Evolutionary conservation across 2,888 invertebrate species (phyloP).

Genomic region (Hirudinaria manillensis): DNA sequence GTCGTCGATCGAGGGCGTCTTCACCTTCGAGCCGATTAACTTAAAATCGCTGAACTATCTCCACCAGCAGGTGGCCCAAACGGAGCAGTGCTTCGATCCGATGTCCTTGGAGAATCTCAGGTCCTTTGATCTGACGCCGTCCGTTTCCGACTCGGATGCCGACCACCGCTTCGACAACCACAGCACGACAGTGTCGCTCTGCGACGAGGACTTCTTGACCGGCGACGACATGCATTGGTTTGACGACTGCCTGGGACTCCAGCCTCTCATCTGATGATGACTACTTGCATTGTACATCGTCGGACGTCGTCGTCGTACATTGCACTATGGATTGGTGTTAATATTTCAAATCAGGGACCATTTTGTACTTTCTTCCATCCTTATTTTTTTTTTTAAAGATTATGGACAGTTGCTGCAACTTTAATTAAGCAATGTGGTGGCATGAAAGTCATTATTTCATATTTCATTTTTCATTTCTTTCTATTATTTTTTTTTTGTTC

Average conservation of each 20-base stretch:
- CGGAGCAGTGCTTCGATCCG: slow-evolving; percentile 4
- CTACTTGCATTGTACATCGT: background rate
- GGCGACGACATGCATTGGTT: background rate
- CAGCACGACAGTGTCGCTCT: slow-evolving; percentile 1
- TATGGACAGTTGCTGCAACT: background rate
- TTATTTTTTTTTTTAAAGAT: background rate
- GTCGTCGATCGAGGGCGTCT: background rate
- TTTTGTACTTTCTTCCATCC: background rate
- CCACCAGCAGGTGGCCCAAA: background rate
- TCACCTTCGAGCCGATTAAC: background rate
- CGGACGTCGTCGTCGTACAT: background rate
- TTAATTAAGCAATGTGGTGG: slow-evolving; percentile 9
- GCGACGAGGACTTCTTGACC: background rate
- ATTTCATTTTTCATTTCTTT: no score
- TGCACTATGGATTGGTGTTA: background rate
- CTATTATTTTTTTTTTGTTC: background rate
- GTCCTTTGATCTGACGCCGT: slow-evolving; percentile 23
- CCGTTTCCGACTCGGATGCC: slow-evolving; percentile 19
- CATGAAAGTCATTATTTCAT: no score
- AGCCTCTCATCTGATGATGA: background rate
- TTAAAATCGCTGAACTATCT: background rate
- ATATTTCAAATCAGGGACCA: slow-evolving; percentile 17
- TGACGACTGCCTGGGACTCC: background rate
- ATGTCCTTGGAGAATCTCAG: slow-evolving; percentile 18
- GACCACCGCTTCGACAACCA: background rate